A percentile compares a stretch with the other conserved stretches of the same genome.
phyloP scores from a whole-genome alignment of 2,888 invertebrate species.

The Galeruca laticollis region DNA sequence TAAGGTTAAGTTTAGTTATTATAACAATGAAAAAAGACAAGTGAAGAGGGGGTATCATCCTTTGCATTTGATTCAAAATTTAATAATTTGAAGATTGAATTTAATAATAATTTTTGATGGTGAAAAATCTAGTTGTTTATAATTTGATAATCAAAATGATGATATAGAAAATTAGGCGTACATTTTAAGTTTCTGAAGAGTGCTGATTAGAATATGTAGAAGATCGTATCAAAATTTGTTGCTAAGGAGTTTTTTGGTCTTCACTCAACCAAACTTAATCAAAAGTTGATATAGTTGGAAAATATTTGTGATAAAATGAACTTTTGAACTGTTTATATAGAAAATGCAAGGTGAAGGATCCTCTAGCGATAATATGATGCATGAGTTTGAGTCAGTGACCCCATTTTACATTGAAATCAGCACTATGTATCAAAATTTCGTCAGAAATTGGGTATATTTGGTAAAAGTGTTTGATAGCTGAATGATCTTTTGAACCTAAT shows the following conservation, averaged over 20 bases:
- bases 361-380: neutral
- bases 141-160: too few relatives aligned
- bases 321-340: neutral
- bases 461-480: neutral
- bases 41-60: too few relatives aligned
- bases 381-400: neutral
- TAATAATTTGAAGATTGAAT: too few relatives aligned
- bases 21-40: too few relatives aligned
- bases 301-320: slow-evolving; percentile 1
- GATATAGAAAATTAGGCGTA: too few relatives aligned
- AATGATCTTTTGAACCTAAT: neutral
- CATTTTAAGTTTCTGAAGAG: neutral
- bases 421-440: neutral
- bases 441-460: neutral
- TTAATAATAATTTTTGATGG: too few relatives aligned
- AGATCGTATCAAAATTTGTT: too few relatives aligned
- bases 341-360: neutral
- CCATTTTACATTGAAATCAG: neutral
- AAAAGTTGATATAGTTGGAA: neutral
- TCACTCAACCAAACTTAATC: neutral
- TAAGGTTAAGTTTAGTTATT: too few relatives aligned
- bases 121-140: too few relatives aligned
- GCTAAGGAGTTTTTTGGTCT: too few relatives aligned
- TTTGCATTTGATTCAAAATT: too few relatives aligned
- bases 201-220: too few relatives aligned